Evolutionary conservation across 2,113 vertebrate genomes (phyloP), one percentile per base, ranked within the genome.

Genomic region (Eonycteris spelaea): DNA sequence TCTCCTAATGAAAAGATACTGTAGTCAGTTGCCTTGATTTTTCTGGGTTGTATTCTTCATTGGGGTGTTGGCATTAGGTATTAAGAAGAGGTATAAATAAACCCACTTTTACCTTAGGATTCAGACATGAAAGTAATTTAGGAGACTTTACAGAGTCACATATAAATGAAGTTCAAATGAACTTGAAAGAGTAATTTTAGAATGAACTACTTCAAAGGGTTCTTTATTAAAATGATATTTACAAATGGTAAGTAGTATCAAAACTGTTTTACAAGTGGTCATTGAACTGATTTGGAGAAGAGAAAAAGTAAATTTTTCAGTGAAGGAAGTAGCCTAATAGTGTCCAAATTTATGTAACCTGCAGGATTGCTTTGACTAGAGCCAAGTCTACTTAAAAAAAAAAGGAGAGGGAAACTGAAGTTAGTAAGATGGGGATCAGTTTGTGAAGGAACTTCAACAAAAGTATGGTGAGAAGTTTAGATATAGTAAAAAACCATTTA

Each of bases 181-280:
- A 86, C 63, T 65, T 82, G 38, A 51, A 82, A 78, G 57, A 82
- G 48, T 35, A 40, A 65, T 78, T 90, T 94, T 83, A 53, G 59
- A 85, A 88, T 22, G 59, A 38, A 88, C 43, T 73, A 70, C 14
- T 73, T 86, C 48, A 83, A 71, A 83, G 21, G 53, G 33, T 48
- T 48, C 1, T 84, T 73, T 95, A 48, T 33, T 85, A 79, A 79
- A 73, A 7, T 53, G 61, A 61, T 45, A 3, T 86, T 71, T 97
- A n/a, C 63, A 86, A 86, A 92, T 53, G 55, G 43, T 73, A 21
- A 9, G 45, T 86, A 28, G 53, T 30, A 63, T 92, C 77, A 45
- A 83, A 92, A 83, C 53, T 63, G 77, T 38, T 78, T 92, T 93
- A 18, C 87, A 96, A 87, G 67, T 85, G 30, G 18, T 51, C n/a